These are phyloP conservation scores for Cephus rjabovi DNA, from an alignment of 2,888 invertebrate species.

Conservation along the genomic window DNA sequence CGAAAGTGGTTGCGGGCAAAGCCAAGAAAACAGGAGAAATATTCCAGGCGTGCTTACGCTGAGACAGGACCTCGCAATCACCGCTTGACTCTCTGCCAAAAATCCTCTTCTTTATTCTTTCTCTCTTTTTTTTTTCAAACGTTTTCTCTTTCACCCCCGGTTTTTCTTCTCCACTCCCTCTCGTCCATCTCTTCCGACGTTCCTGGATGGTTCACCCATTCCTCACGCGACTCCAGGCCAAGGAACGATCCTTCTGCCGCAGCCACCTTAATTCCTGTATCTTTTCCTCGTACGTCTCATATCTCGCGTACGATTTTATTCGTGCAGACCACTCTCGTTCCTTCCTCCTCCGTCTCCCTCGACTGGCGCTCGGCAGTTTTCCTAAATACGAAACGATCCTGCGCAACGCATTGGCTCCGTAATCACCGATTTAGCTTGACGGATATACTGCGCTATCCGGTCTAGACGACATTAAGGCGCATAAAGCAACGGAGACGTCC, in stretches of 20 bases:
- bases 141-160: slow-evolving; percentile 9
- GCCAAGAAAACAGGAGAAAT: slow-evolving; percentile 46
- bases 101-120: slow-evolving; percentile 25
- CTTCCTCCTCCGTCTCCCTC: slow-evolving; percentile 18
- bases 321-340: slow-evolving; percentile 12
- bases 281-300: background rate
- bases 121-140: background rate
- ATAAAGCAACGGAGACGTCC: slow-evolving; percentile 29
- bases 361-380: slow-evolving; percentile 36
- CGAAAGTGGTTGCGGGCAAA: slow-evolving; percentile 24
- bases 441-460: slow-evolving; percentile 54
- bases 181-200: slow-evolving; percentile 21
- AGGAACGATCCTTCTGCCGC: background rate
- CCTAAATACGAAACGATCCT: slow-evolving; percentile 48
- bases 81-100: slow-evolving; percentile 62
- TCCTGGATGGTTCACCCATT: slow-evolving; percentile 26
- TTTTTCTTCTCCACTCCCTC: slow-evolving; percentile 4
- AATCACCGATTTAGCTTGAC: slow-evolving; percentile 57
- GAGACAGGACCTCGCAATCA: slow-evolving; percentile 63
- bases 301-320: slow-evolving; percentile 7
- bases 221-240: slow-evolving; percentile 7
- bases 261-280: background rate
- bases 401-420: slow-evolving; percentile 44
- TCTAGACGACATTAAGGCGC: slow-evolving; percentile 55
- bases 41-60: slow-evolving; percentile 55